Evolutionary conservation across 1,140 invertebrate species (phyloP).

Genomic region (Camponotus floridanus): DNA sequence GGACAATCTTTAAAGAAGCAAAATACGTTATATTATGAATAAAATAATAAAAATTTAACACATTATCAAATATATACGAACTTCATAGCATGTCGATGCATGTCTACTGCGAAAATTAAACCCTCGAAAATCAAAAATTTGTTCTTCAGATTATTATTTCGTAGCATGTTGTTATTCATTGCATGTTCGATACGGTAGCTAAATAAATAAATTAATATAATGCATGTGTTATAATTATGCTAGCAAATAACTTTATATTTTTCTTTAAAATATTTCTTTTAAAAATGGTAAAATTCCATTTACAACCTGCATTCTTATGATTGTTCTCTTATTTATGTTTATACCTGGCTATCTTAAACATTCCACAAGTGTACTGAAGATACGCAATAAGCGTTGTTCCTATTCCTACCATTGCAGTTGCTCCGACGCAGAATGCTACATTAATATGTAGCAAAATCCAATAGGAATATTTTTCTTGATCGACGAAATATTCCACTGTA

Average conservation of each 20-base stretch:
- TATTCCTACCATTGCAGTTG: background rate
- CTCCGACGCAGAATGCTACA: background rate
- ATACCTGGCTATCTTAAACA: slow-evolving; percentile 33
- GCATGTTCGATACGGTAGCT: slow-evolving; percentile 25
- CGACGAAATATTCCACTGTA: background rate
- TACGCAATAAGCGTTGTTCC: background rate
- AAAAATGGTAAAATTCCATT: background rate
- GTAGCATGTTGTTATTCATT: background rate
- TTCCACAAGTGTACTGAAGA: background rate
- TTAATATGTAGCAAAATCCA: background rate
- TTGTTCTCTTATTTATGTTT: background rate
- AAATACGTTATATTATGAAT: background rate
- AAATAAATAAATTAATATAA: background rate
- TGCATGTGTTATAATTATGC: background rate
- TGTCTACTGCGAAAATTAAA: slow-evolving; percentile 12
- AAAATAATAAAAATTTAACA: too few relatives aligned
- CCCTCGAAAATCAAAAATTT: background rate
- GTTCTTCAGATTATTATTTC: background rate
- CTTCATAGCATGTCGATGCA: slow-evolving; percentile 36
- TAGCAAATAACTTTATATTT: background rate
- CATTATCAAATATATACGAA: background rate
- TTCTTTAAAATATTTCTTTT: background rate
- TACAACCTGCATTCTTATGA: background rate
- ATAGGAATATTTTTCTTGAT: slow-evolving; percentile 26
- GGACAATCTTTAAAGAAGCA: background rate